Evolutionary conservation across 2,888 invertebrate genomes (phyloP).

Genomic region (Sarcophaga variegata): DNA sequence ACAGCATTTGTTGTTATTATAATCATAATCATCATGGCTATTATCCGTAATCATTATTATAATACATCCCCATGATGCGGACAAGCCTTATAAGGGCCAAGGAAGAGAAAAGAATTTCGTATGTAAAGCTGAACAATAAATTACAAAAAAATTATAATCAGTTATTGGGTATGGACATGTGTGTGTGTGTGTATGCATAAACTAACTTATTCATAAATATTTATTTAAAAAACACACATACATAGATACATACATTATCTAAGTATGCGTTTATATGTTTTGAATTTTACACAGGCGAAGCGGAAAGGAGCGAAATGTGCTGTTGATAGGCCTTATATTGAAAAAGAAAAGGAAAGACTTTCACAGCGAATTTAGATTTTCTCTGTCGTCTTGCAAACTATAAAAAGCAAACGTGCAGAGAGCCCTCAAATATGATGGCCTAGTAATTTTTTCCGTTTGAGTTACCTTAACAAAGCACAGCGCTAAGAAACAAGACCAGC

Average conservation of each 20-base stretch:
- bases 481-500: conserved; percentile 25
- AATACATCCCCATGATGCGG: conserved; percentile 27
- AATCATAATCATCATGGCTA: conserved; percentile 24
- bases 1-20: conserved; percentile 43
- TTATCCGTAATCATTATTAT: conserved; percentile 41
- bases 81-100: conserved; percentile 71
- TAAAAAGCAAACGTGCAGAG: too few species aligned
- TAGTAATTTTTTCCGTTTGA: too few species aligned
- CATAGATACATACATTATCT: not conserved
- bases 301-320: too few species aligned
- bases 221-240: not conserved
- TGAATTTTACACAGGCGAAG: too few species aligned
- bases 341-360: too few species aligned
- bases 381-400: too few species aligned
- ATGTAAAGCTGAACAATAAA: conserved; percentile 77
- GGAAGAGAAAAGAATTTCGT: conserved; percentile 71
- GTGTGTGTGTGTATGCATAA: not conserved
- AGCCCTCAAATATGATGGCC: too few species aligned
- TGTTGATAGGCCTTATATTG: too few species aligned
- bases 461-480: not conserved
- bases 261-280: conserved; percentile 13
- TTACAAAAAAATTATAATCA: conserved; percentile 77
- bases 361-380: too few species aligned
- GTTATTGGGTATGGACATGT: conserved; percentile 61
- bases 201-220: not conserved